Evolutionary conservation across 2,888 invertebrate species (phyloP), one percentile per base, ranked within the genome.

Genomic region (Criorhina ranunculi): DNA sequence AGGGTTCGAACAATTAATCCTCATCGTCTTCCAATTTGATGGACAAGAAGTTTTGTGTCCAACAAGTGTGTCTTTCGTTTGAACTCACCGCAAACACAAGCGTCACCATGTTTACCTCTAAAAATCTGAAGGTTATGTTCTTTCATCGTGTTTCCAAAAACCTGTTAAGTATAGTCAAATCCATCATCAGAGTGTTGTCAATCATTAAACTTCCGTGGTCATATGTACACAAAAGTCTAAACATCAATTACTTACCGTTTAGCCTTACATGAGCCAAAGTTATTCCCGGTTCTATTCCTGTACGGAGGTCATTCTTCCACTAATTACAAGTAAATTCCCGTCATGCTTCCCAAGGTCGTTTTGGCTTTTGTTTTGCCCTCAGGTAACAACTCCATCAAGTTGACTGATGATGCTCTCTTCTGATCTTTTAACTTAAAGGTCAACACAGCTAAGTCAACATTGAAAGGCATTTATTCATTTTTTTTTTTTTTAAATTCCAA

Each of bases 301-400:
- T 1, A 35, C 2, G 8, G 8, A 9, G 2, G 42, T 15, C 17
- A 57, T 57, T 57, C 44, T 77, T 60, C 42, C 42, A 60, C 53
- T 24, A 53, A 69, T 69, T 69, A 40, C 53, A n/a, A n/a, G n/a
- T n/a, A n/a, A n/a, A 35, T 77, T 60, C 9, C 51, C 69, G 60
- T 35, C 69, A 46, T 59, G 33, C 42, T 53, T 15, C 53, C 60
- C 69, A 77, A 77, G 69, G 77, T 19, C 60, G 2, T 60, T 24
- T 69, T 24, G 1, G 11, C n/a, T n/a, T n/a, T 15, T n/a, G n/a
- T 66, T 46, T 17, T 40, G 51, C 53, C 55, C 44, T 33, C 33
- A 19, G 33, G 62, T 31, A 29, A 12, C 33, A 33, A 24, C 15
- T 12, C 29, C 51, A 29, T 12, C 51, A 29, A 8, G 4, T 15